phyloP scores from a whole-genome alignment of 2,797 vertebrate species.

The Stomatorhinus walkeri region DNA sequence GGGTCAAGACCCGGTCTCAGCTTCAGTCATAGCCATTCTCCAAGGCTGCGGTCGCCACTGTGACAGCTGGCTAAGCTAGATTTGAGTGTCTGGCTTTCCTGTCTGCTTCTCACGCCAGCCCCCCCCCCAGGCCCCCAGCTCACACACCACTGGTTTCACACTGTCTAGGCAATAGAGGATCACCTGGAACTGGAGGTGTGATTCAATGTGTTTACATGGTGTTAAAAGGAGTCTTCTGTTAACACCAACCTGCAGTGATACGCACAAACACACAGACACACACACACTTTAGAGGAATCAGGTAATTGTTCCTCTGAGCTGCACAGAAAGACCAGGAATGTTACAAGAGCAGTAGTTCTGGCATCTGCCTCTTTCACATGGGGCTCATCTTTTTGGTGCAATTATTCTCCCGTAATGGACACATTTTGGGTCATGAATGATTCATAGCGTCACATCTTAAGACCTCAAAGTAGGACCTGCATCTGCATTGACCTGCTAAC shows the following conservation, averaged over 20 bases:
- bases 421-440: constrained; percentile 24
- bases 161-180: neutral
- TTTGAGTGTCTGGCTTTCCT: neutral
- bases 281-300: neutral
- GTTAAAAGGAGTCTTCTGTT: neutral
- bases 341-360: neutral
- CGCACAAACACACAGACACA: constrained; percentile 12
- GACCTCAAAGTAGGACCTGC: constrained; percentile 2
- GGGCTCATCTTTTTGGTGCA: constrained; percentile 25
- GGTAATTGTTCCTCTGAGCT: neutral
- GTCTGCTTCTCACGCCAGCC: neutral
- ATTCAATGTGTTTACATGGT: neutral
- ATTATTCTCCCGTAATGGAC: constrained; percentile 25
- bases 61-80: neutral
- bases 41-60: neutral
- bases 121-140: neutral
- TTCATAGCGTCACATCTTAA: constrained; percentile 10
- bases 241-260: neutral
- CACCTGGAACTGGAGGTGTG: neutral
- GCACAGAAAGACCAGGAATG: neutral
- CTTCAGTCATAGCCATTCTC: neutral
- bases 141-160: neutral
- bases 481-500: constrained; percentile 9
- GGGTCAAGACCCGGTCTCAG: constrained; percentile 16
- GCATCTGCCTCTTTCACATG: constrained; percentile 19